Percentiles rank a stretch among this genome's conserved stretches.
Evolutionary conservation across 2,113 vertebrate genomes (phyloP).

Genomic region (Aphelocoma coerulescens): DNA sequence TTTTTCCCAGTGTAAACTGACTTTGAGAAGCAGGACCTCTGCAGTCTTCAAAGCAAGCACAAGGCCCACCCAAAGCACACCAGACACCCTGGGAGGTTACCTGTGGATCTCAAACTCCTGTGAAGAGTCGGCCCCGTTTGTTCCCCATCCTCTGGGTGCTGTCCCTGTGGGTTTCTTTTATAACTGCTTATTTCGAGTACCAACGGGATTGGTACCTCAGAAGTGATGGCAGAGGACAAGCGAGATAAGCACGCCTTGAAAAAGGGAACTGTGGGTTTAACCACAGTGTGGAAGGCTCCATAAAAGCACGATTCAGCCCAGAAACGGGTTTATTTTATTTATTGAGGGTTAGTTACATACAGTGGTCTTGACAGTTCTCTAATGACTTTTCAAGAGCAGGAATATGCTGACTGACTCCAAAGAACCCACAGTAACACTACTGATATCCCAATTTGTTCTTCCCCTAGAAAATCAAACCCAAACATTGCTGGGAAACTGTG

Average conservation of each 20-base stretch:
- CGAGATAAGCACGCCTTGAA: not conserved
- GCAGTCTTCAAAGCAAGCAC: not conserved
- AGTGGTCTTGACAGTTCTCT: not conserved
- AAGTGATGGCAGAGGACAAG: not conserved
- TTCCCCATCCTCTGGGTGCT: not conserved
- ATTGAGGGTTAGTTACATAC: not conserved
- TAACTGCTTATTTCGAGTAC: not conserved
- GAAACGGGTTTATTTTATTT: not conserved
- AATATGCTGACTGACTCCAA: not conserved
- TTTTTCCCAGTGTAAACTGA: not conserved
- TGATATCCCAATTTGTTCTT: not conserved
- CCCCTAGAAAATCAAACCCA: not conserved
- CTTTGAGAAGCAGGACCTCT: not conserved
- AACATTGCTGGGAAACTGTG: not conserved
- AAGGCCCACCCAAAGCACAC: not conserved
- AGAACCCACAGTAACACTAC: not conserved
- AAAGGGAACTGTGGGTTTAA: slow-evolving; percentile 35
- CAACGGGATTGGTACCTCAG: not conserved
- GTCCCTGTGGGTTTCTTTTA: not conserved
- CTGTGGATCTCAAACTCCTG: not conserved
- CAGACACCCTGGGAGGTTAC: not conserved
- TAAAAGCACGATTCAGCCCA: not conserved
- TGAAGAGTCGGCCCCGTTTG: not conserved
- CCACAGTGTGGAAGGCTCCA: not conserved
- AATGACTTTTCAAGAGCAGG: not conserved